These are phyloP conservation scores for Drosophila insularis DNA, from an alignment of 1,140 invertebrate genomes.

Conservation along the genomic window DNA sequence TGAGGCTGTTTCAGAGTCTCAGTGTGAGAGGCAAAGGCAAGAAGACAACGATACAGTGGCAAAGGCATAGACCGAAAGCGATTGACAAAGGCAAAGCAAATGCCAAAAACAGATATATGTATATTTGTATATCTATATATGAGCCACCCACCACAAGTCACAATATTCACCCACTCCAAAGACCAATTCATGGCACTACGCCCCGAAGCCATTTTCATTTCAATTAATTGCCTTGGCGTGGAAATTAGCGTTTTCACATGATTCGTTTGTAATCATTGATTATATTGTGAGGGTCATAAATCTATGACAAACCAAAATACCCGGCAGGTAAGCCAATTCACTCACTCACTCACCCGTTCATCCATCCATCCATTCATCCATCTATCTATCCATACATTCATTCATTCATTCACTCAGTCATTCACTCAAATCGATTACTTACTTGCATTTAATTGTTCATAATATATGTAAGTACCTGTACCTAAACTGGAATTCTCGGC, in stretches of 20 bases:
- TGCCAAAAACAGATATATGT: conserved; percentile 42
- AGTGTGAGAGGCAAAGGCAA: background rate
- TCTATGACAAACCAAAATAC: conserved; percentile 44
- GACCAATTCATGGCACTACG: background rate
- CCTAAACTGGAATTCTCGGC: background rate
- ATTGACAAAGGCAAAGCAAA: conserved; percentile 48
- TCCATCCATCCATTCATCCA: background rate
- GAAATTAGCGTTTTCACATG: conserved; percentile 60
- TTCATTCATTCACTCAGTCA: background rate
- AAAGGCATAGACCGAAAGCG: conserved; percentile 6
- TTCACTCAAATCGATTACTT: conserved; percentile 5
- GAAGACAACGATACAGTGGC: background rate
- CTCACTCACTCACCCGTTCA: conserved; percentile 16
- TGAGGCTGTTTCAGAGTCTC: background rate
- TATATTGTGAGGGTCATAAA: conserved; percentile 52
- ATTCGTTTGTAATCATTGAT: conserved; percentile 63
- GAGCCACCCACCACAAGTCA: background rate
- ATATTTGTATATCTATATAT: background rate
- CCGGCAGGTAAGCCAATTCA: conserved; percentile 24
- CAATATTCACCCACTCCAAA: conserved; percentile 14
- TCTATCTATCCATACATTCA: background rate
- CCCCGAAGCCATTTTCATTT: conserved; percentile 51
- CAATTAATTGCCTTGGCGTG: conserved; percentile 61
- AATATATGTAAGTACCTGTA: background rate
- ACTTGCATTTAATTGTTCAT: conserved; percentile 11